Conservation (phyloP, 2,888 invertebrate genomes). For the Cephus nigrinus region DNA sequence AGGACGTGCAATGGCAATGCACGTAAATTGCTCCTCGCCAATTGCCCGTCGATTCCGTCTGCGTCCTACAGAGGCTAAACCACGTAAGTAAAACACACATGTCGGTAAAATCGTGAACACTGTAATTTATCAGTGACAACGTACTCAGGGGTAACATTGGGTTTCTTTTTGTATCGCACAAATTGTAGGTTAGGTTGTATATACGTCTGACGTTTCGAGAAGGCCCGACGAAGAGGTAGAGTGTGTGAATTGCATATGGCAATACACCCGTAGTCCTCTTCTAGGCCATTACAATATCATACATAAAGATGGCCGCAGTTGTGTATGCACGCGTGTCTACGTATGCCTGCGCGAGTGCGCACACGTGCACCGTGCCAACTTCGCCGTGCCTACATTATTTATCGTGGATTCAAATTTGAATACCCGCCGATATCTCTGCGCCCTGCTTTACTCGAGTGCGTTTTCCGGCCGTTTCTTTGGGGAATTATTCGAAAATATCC, state of each 20-base stretch:
- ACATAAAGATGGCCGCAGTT: background rate
- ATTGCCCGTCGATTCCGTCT: background rate
- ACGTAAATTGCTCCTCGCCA: background rate
- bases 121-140: background rate
- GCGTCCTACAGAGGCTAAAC: background rate
- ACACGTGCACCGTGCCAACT: background rate
- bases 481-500: background rate
- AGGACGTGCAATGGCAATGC: background rate
- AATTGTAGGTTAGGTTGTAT: background rate
- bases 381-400: constrained; percentile 1
- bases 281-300: background rate
- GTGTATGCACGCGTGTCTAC: background rate
- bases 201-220: background rate
- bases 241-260: background rate
- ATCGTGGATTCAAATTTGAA: background rate
- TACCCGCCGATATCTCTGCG: background rate
- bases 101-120: background rate
- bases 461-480: background rate
- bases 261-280: background rate
- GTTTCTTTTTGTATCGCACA: background rate
- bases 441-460: background rate
- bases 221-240: background rate
- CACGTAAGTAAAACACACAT: background rate
- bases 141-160: background rate
- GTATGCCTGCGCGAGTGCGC: no score